A percentile compares a stretch with the other conserved stretches of the same genome.
These are phyloP conservation scores for Beris morrisii DNA, from an alignment of 2,888 invertebrate genomes.

Conservation along the genomic window DNA sequence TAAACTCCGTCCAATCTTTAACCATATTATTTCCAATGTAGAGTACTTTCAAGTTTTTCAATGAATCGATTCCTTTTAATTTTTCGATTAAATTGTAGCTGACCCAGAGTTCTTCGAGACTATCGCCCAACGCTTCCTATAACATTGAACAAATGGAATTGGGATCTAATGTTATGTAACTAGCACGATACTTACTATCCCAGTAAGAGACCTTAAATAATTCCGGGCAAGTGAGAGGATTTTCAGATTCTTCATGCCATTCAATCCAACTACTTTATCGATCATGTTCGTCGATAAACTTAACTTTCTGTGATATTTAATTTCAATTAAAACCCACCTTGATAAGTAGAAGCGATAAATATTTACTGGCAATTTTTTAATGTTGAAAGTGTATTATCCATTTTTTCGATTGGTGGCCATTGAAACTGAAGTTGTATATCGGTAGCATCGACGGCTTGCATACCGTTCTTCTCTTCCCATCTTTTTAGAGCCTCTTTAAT, in stretches of 20 bases:
- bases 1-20: constrained; percentile 89
- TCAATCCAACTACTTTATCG: constrained; percentile 85
- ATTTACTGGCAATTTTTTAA: constrained; percentile 75
- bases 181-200: constrained; percentile 63
- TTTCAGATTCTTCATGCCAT: constrained; percentile 78
- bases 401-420: constrained; percentile 93
- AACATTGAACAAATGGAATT: neutral
- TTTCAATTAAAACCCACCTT: constrained; percentile 17
- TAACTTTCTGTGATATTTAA: constrained; percentile 67
- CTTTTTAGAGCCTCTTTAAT: constrained; percentile 85
- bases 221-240: constrained; percentile 86
- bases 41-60: constrained; percentile 80
- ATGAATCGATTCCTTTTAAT: constrained; percentile 79
- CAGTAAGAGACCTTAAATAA: constrained; percentile 85
- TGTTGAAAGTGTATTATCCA: constrained; percentile 80
- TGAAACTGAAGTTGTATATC: constrained; percentile 84
- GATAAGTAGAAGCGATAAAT: constrained; percentile 15
- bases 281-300: constrained; percentile 93
- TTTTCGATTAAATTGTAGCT: constrained; percentile 94
- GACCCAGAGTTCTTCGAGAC: constrained; percentile 90
- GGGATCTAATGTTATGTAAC: constrained; percentile 22
- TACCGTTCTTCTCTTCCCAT: constrained; percentile 79
- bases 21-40: constrained; percentile 83
- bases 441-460: constrained; percentile 67
- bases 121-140: constrained; percentile 81